Evolutionary conservation across 2,113 vertebrate genomes (phyloP).

Genomic region (Apus apus): DNA sequence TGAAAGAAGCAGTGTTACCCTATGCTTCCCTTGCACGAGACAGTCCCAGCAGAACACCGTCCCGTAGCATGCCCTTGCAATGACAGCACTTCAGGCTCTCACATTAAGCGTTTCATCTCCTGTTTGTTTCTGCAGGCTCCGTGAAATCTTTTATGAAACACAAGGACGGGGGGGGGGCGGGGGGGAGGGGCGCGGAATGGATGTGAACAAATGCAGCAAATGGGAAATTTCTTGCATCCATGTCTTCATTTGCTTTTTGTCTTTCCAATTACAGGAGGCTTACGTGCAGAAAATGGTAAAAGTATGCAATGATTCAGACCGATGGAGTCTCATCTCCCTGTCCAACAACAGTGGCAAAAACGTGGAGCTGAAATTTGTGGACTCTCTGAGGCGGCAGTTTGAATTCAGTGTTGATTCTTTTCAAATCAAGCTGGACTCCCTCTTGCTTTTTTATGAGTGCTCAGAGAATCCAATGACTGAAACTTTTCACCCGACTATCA

Average conservation of each 20-base stretch:
- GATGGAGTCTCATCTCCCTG: conserved; percentile 98
- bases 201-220: background rate
- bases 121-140: conserved; percentile 18
- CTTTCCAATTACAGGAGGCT: conserved; percentile 87
- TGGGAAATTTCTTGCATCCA: background rate
- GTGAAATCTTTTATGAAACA: background rate
- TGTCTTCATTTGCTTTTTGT: conserved; percentile 60
- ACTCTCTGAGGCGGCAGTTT: conserved; percentile 96
- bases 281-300: conserved; percentile 99
- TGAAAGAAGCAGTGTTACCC: background rate
- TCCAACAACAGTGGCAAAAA: conserved; percentile 99
- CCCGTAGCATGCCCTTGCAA: background rate
- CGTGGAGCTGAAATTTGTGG: conserved; percentile 98
- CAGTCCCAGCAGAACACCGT: background rate
- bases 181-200: background rate
- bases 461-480: conserved; percentile 97
- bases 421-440: conserved; percentile 98
- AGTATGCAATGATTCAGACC: conserved; percentile 97
- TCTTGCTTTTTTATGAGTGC: conserved; percentile 97
- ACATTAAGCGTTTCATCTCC: conserved; percentile 11
- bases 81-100: background rate
- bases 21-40: background rate
- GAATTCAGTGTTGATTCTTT: conserved; percentile 99
- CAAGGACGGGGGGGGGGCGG: background rate
- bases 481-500: conserved; percentile 96